These are phyloP conservation scores for Cosmia pyralina DNA, from an alignment of 2,888 invertebrate species.

Conservation along the genomic window DNA sequence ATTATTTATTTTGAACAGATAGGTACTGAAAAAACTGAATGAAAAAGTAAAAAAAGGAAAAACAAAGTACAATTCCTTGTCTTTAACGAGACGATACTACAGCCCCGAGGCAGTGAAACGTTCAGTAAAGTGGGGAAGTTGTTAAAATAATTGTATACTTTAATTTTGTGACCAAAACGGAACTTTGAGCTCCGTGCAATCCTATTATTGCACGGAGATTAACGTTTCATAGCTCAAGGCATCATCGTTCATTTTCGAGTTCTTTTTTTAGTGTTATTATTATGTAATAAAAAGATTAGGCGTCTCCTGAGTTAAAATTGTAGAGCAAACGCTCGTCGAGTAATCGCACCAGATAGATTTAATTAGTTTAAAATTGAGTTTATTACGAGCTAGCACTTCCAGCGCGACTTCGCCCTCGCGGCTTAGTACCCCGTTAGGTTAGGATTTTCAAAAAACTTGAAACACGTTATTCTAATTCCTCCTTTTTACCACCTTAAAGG, in stretches of 20 bases:
- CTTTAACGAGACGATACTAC: background rate
- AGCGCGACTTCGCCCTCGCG: too few species aligned
- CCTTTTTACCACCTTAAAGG: too few species aligned
- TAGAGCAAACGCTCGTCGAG: background rate
- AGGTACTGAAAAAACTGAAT: too few species aligned
- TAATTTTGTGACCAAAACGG: background rate
- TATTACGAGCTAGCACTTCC: background rate
- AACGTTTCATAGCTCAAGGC: background rate
- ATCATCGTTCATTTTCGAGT: background rate
- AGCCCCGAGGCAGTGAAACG: slow-evolving; percentile 7
- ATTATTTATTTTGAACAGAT: background rate
- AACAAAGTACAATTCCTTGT: slow-evolving; percentile 3
- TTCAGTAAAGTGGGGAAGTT: background rate
- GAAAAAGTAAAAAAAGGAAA: background rate
- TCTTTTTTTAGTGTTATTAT: background rate
- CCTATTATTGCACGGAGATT: background rate
- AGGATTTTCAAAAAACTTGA: too few species aligned
- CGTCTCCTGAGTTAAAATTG: background rate
- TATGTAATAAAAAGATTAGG: background rate
- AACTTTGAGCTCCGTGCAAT: background rate
- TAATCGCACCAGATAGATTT: background rate
- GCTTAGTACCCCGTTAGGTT: too few species aligned
- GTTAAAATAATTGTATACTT: background rate
- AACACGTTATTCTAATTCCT: too few species aligned
- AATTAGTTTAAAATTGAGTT: slow-evolving; percentile 21